A percentile compares a stretch with the other conserved stretches of the same genome.
These are phyloP conservation scores for Agriopis aurantiaria DNA, from an alignment of 2,888 invertebrate species.

Conservation along the genomic window DNA sequence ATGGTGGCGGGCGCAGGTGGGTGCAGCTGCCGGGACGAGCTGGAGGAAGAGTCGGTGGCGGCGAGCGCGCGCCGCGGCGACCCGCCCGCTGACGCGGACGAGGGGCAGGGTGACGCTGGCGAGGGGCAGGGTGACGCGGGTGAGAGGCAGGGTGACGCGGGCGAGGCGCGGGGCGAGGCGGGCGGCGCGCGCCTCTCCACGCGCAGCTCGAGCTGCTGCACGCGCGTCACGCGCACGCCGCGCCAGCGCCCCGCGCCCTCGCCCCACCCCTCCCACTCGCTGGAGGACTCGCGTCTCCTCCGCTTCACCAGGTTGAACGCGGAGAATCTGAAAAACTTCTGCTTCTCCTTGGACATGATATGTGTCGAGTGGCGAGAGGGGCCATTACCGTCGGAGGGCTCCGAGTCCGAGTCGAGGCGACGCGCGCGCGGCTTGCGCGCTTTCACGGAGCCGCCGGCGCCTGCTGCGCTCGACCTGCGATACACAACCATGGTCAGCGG, in stretches of 20 bases:
- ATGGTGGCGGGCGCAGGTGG: slow-evolving; percentile 45
- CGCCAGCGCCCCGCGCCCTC: slow-evolving; percentile 54
- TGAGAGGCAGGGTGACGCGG: neutral
- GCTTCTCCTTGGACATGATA: slow-evolving; percentile 94
- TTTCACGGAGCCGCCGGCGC: slow-evolving; percentile 67
- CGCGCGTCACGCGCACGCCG: slow-evolving; percentile 74
- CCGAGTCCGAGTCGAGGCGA: slow-evolving; percentile 73
- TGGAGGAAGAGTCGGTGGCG: slow-evolving; percentile 32
- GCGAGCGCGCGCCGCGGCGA: slow-evolving; percentile 41
- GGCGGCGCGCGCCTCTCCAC: slow-evolving; percentile 59
- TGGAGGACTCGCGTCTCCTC: slow-evolving; percentile 69
- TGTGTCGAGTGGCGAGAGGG: slow-evolving; percentile 85
- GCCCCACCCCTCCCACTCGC: slow-evolving; percentile 75
- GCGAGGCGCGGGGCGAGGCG: slow-evolving; percentile 46
- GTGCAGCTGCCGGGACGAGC: slow-evolving; percentile 37
- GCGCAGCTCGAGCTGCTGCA: slow-evolving; percentile 72
- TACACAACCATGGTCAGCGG: neutral
- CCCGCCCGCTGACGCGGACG: slow-evolving; percentile 35
- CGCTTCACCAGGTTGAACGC: slow-evolving; percentile 91
- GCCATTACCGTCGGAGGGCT: slow-evolving; percentile 83
- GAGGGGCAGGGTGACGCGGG: slow-evolving; percentile 13
- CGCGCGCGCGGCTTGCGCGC: slow-evolving; percentile 62
- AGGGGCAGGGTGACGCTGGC: slow-evolving; percentile 33
- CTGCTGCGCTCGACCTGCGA: slow-evolving; percentile 58
- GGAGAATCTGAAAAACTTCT: slow-evolving; percentile 94